Percentiles rank a stretch among this genome's conserved stretches.
Conservation (phyloP, 1,140 invertebrate species). For the Lanistes nyassanus region DNA sequence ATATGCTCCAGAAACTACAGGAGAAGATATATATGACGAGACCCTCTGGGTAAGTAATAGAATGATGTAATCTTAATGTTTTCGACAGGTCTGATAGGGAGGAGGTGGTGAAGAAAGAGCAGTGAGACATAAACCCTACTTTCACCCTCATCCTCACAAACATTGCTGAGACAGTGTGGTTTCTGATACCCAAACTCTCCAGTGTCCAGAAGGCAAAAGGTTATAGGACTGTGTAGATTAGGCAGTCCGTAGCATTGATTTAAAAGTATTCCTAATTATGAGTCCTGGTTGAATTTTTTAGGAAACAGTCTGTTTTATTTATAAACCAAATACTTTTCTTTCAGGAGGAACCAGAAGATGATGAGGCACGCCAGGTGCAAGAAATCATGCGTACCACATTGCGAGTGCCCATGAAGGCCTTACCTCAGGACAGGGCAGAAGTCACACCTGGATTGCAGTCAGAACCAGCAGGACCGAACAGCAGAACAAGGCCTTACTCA, state of each 20-base stretch:
- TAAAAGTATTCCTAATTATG: no score
- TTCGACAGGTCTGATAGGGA: not conserved
- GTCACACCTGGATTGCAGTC: conserved; percentile 37
- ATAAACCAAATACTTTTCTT: not conserved
- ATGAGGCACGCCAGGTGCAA: conserved; percentile 50
- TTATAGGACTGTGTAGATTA: no score
- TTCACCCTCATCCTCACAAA: no score
- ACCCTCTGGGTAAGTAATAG: conserved; percentile 39
- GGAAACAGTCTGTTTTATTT: no score
- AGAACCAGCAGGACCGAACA: not conserved
- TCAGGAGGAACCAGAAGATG: conserved; percentile 57
- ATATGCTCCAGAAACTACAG: conserved; percentile 27
- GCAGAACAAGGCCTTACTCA: conserved; percentile 24
- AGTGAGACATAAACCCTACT: no score
- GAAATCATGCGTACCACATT: conserved; percentile 56
- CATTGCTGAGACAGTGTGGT: no score
- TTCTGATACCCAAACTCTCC: no score
- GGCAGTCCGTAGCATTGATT: no score
- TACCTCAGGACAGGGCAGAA: conserved; percentile 33
- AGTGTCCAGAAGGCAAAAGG: no score
- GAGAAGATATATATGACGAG: conserved; percentile 47
- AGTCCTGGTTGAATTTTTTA: no score
- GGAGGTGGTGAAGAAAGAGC: no score
- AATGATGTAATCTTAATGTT: conserved; percentile 2
- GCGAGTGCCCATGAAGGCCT: conserved; percentile 15